Evolutionary conservation across 1,140 invertebrate genomes (phyloP), one percentile per base, ranked within the genome.

Genomic region (Subanguina moxae): DNA sequence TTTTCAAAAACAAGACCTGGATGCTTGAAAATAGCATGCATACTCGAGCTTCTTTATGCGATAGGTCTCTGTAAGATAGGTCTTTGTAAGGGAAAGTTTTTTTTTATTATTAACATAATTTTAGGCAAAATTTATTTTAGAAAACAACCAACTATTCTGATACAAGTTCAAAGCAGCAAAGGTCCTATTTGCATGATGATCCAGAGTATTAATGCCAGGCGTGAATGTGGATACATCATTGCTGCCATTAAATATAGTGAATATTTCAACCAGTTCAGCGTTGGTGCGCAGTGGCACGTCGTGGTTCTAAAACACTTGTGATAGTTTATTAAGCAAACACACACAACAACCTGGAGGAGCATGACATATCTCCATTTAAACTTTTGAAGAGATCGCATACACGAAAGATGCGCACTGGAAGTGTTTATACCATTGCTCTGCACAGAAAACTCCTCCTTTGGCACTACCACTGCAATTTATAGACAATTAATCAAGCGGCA

Each of bases 221-320:
- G 42, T 1, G n/a, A 25, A 57, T 15, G 70, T 69, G 13, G 67
- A 38, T 7, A 73, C 62, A 52, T 73, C 71, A 23, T 73, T 73
- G 21, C 70, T 58, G 19, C 71, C 71, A 28, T 67, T 58, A 56
- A 62, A 67, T 19, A 52, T 21, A 19, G 28, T 43, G 23, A 73
- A 61, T 25, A 73, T 72, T 13, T 65, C 28, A 8, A 68, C 65
- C 25, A 73, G n/a, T 59, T 73, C 68, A 13, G 58, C 52, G 32
- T 73, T 73, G 11, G 71, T 73, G 13, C 58, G 56, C 25, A 73
- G 42, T 13, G 71, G 71, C 13, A 73, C 13, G 62, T 73, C 71
- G 19, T 73, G 69, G 46, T 73, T 73, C 71, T 73, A 7, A 8
- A 58, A 30, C n/a, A 13, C 15, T 11, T 17, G 11, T 8, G 27